phyloP scores from a whole-genome alignment of 2,797 vertebrate species.

The Mus minutoides region DNA sequence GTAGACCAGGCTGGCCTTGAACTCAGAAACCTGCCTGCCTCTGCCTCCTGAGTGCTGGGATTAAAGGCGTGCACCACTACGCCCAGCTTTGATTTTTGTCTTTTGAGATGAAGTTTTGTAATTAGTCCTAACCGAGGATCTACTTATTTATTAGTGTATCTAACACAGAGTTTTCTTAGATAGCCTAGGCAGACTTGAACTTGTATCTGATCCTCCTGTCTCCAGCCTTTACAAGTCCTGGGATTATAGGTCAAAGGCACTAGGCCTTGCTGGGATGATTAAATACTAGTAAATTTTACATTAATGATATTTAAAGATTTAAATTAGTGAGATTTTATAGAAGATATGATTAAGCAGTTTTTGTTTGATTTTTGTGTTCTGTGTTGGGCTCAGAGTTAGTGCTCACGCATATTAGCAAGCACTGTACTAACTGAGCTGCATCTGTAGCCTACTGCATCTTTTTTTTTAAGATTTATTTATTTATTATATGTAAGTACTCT shows the following conservation, averaged over 20 bases:
- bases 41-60: no score
- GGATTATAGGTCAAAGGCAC: background rate
- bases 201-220: background rate
- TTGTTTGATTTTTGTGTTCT: background rate
- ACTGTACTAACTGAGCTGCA: background rate
- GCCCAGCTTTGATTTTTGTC: background rate
- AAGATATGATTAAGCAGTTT: background rate
- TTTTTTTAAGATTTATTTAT: no score
- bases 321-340: conserved; percentile 24
- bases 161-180: background rate
- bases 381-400: background rate
- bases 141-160: background rate
- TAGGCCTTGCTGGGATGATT: background rate
- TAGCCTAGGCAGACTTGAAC: background rate
- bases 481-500: no score
- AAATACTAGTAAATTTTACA: conserved; percentile 41
- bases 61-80: no score
- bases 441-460: background rate
- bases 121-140: background rate
- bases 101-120: conserved; percentile 6
- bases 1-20: no score
- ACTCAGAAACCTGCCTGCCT: no score
- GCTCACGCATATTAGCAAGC: background rate
- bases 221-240: background rate
- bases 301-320: conserved; percentile 34